Evolutionary conservation across 2,888 invertebrate species (phyloP).

Genomic region (Automeris io): DNA sequence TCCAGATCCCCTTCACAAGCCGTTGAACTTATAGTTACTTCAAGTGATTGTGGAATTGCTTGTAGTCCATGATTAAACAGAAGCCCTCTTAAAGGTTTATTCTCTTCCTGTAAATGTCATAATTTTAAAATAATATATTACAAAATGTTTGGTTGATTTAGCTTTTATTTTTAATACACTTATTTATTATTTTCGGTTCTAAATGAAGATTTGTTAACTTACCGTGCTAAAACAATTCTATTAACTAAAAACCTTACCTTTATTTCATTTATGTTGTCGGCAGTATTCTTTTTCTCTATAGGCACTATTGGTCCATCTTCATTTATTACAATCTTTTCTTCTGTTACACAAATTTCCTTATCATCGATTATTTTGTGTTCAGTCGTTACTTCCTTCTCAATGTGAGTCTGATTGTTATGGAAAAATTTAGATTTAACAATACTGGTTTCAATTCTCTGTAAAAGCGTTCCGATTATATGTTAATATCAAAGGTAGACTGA

Average conservation of each 20-base stretch:
- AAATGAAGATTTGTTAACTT: too few species aligned
- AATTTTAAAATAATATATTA: too few species aligned
- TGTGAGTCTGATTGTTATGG: conserved; percentile 14
- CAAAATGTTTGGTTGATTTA: too few species aligned
- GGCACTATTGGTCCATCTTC: conserved; percentile 12
- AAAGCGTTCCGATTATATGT: too few species aligned
- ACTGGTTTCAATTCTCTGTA: conserved; percentile 34
- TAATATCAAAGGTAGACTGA: too few species aligned
- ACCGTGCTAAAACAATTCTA: too few species aligned
- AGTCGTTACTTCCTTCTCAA: conserved; percentile 7
- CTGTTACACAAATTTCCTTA: conserved; percentile 11
- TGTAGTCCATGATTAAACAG: conserved; percentile 44
- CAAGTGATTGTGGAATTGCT: conserved; percentile 46
- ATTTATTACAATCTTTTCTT: conserved; percentile 11
- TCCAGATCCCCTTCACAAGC: conserved; percentile 49
- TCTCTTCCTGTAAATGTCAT: neutral
- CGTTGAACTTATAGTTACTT: conserved; percentile 52
- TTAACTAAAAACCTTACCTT: too few species aligned
- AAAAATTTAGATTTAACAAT: conserved; percentile 54
- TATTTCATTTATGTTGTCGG: neutral
- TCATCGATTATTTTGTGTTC: conserved; percentile 14
- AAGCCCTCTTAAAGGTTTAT: conserved; percentile 35
- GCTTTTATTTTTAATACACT: too few species aligned
- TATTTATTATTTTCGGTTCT: too few species aligned
- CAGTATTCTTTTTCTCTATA: conserved; percentile 14